Percentiles rank a stretch among this genome's conserved stretches.
These are phyloP conservation scores for Pangasianodon gigas DNA, from an alignment of 2,113 vertebrate genomes.

Conservation along the genomic window DNA sequence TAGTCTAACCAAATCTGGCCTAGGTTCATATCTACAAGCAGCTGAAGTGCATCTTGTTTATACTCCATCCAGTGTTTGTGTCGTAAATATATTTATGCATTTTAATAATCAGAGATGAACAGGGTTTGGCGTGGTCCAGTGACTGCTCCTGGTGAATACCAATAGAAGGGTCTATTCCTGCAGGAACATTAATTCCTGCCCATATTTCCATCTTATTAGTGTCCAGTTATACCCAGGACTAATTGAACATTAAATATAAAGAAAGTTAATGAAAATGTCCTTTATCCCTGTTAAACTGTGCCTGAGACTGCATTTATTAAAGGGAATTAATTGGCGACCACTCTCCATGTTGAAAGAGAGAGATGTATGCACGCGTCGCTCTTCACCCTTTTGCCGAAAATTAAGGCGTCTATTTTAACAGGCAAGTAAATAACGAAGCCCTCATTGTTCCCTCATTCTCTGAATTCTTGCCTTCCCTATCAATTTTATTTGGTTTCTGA, in stretches of 20 bases:
- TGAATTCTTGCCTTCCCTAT: slow-evolving; percentile 57
- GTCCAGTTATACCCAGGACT: slow-evolving; percentile 81
- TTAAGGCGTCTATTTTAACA: slow-evolving; percentile 37
- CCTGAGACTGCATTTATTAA: slow-evolving; percentile 84
- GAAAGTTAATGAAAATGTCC: slow-evolving; percentile 86
- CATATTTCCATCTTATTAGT: slow-evolving; percentile 83
- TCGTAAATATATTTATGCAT: slow-evolving; percentile 70
- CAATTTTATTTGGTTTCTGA: slow-evolving; percentile 40
- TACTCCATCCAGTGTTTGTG: slow-evolving; percentile 52
- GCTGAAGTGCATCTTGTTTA: background rate
- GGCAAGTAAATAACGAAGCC: slow-evolving; percentile 67
- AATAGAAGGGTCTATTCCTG: slow-evolving; percentile 74
- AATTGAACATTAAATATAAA: slow-evolving; percentile 87
- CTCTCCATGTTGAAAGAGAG: slow-evolving; percentile 64
- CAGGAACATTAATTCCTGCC: slow-evolving; percentile 79
- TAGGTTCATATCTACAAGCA: background rate
- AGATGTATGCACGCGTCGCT: slow-evolving; percentile 68
- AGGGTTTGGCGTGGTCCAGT: slow-evolving; percentile 48
- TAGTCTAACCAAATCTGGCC: no score
- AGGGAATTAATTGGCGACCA: slow-evolving; percentile 73
- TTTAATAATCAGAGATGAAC: slow-evolving; percentile 68
- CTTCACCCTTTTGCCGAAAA: slow-evolving; percentile 43
- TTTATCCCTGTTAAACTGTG: slow-evolving; percentile 82
- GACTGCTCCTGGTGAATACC: slow-evolving; percentile 65
- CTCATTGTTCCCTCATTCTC: slow-evolving; percentile 60